These are phyloP conservation scores for Aphyosemion australe DNA, from an alignment of 2,113 vertebrate genomes.

Conservation along the genomic window DNA sequence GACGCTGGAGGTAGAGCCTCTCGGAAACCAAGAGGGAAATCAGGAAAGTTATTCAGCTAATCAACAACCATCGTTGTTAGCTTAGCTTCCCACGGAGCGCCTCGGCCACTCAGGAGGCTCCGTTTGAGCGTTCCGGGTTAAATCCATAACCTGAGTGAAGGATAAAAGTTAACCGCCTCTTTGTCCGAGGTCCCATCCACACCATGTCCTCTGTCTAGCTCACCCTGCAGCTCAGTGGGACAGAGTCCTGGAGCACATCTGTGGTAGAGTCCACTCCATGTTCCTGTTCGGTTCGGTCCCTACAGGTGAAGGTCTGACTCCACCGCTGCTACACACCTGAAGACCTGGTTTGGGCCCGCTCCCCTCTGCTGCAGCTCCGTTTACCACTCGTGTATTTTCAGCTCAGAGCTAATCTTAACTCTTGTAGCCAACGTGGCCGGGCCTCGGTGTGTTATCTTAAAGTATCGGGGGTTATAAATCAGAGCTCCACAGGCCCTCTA, in stretches of 20 bases:
- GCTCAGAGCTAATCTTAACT: slow-evolving; percentile 20
- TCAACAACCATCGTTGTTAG: slow-evolving; percentile 33
- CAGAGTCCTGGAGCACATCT: slow-evolving; percentile 22
- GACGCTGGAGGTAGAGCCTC: slow-evolving; percentile 2
- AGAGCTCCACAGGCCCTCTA: slow-evolving; percentile 32
- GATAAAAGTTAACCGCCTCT: too few species aligned
- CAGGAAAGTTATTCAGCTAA: slow-evolving; percentile 18
- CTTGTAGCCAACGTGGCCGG: slow-evolving; percentile 39
- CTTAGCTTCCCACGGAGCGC: slow-evolving; percentile 10
- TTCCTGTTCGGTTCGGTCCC: too few species aligned
- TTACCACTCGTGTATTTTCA: slow-evolving; percentile 35
- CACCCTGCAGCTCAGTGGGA: slow-evolving; percentile 60
- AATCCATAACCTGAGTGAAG: too few species aligned
- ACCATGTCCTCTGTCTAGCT: slow-evolving; percentile 58
- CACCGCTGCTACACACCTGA: too few species aligned
- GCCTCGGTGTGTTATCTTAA: slow-evolving; percentile 52
- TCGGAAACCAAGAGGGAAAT: slow-evolving; percentile 31
- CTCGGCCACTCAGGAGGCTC: neutral
- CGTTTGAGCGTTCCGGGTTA: slow-evolving; percentile 60
- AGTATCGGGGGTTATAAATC: slow-evolving; percentile 61
- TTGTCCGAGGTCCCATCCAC: slow-evolving; percentile 56
- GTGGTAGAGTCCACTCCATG: too few species aligned
- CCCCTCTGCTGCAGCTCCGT: slow-evolving; percentile 41
- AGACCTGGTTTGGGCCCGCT: slow-evolving; percentile 8
- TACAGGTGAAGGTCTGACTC: too few species aligned